phyloP scores from a whole-genome alignment of 2,888 invertebrate species.

The Caenorhabditis zanzibari region DNA sequence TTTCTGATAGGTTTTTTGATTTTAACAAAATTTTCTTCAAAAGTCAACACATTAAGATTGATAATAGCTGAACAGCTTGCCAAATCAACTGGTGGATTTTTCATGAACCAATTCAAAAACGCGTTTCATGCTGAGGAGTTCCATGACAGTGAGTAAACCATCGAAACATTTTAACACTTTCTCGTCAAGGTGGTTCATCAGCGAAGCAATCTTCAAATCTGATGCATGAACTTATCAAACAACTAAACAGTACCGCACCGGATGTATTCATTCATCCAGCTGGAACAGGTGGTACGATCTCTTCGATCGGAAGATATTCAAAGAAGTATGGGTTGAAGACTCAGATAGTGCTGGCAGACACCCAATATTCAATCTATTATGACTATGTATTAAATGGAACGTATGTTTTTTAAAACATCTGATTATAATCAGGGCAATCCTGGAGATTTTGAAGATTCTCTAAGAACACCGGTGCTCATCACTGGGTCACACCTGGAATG shows the following conservation, averaged over 20 bases:
- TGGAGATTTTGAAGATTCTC: no score
- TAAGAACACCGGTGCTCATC: slow-evolving; percentile 60
- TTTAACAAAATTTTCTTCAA: not conserved
- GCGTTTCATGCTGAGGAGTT: slow-evolving; percentile 78
- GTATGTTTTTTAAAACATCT: slow-evolving; percentile 26
- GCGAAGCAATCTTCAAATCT: slow-evolving; percentile 71
- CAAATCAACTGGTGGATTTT: slow-evolving; percentile 68
- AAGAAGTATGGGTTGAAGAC: slow-evolving; percentile 69
- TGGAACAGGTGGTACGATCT: slow-evolving; percentile 76
- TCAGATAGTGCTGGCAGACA: slow-evolving; percentile 70
- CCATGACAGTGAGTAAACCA: slow-evolving; percentile 71
- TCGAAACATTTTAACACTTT: not conserved
- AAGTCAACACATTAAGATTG: slow-evolving; percentile 18
- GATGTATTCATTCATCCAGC: slow-evolving; percentile 77
- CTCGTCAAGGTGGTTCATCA: slow-evolving; percentile 72
- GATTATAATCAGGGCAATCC: no score
- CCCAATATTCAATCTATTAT: slow-evolving; percentile 69
- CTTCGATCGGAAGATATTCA: slow-evolving; percentile 70
- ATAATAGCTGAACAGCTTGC: slow-evolving; percentile 48
- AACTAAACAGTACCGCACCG: slow-evolving; percentile 50
- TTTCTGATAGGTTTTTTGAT: slow-evolving; percentile 48
- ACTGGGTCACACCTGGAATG: slow-evolving; percentile 72
- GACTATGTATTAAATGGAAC: slow-evolving; percentile 67
- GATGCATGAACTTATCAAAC: slow-evolving; percentile 75
- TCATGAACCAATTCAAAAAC: slow-evolving; percentile 80